These are phyloP conservation scores for Austrolebias charrua DNA, from an alignment of 2,797 vertebrate genomes.

Conservation along the genomic window DNA sequence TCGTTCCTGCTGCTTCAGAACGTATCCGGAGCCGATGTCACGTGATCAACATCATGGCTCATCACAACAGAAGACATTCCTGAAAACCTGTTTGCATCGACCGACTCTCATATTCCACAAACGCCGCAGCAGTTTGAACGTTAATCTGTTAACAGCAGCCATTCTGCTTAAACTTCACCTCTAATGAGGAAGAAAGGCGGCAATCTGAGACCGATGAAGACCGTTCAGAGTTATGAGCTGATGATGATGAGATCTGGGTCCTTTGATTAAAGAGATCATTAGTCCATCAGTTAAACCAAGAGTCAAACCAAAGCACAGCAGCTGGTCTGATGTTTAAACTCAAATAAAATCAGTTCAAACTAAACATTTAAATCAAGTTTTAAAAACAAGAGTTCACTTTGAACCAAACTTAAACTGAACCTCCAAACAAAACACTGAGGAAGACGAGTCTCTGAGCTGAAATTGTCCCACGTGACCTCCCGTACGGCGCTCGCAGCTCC, in stretches of 20 bases:
- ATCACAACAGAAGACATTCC: too few species aligned
- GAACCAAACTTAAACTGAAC: background rate
- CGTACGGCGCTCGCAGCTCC: background rate
- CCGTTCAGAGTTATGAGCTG: too few species aligned
- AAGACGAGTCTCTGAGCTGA: background rate
- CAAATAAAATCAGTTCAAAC: background rate
- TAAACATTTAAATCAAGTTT: background rate
- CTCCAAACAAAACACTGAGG: background rate
- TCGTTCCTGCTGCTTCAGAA: too few species aligned
- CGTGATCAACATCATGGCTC: too few species aligned
- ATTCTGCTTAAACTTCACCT: too few species aligned
- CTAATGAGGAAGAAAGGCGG: too few species aligned
- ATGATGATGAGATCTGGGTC: background rate
- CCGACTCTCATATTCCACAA: too few species aligned
- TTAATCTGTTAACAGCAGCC: too few species aligned
- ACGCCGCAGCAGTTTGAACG: too few species aligned
- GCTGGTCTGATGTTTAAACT: background rate
- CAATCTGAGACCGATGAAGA: too few species aligned
- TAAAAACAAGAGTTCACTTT: constrained; percentile 16
- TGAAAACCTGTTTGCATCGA: too few species aligned
- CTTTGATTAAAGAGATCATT: background rate
- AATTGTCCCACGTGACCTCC: constrained; percentile 5
- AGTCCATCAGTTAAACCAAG: background rate
- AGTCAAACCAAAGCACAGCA: background rate
- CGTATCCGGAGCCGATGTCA: too few species aligned